These are phyloP conservation scores for Daktulosphaira vitifoliae DNA, from an alignment of 1,140 invertebrate genomes.

Conservation along the genomic window DNA sequence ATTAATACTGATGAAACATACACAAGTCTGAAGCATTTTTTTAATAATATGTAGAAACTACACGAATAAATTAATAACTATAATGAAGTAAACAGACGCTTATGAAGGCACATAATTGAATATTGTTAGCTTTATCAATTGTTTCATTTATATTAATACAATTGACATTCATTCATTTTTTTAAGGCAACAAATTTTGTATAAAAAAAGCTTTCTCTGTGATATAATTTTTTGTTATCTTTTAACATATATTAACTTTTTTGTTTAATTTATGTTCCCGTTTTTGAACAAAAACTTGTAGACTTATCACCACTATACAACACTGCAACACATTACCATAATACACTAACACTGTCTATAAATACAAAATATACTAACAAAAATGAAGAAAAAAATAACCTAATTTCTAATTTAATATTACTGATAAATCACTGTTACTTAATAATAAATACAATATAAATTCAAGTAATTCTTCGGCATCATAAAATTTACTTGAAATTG, in stretches of 20 bases:
- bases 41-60: constrained; percentile 6
- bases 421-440: too few species aligned
- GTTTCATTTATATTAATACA: not conserved
- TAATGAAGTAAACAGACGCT: constrained; percentile 29
- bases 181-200: not conserved
- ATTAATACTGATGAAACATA: constrained; percentile 25
- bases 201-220: constrained; percentile 29
- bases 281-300: constrained; percentile 33
- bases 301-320: constrained; percentile 15
- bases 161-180: constrained; percentile 17
- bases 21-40: constrained; percentile 27
- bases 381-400: not conserved
- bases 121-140: constrained; percentile 5
- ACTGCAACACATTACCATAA: constrained; percentile 10
- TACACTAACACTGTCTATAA: constrained; percentile 3
- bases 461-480: too few species aligned
- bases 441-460: too few species aligned
- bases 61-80: not conserved
- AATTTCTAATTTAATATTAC: too few species aligned
- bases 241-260: constrained; percentile 27
- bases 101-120: constrained; percentile 13
- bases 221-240: not conserved
- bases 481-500: too few species aligned
- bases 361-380: not conserved
- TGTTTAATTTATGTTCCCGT: constrained; percentile 28